phyloP scores from a whole-genome alignment of 2,797 vertebrate genomes.

The Mus caroli region DNA sequence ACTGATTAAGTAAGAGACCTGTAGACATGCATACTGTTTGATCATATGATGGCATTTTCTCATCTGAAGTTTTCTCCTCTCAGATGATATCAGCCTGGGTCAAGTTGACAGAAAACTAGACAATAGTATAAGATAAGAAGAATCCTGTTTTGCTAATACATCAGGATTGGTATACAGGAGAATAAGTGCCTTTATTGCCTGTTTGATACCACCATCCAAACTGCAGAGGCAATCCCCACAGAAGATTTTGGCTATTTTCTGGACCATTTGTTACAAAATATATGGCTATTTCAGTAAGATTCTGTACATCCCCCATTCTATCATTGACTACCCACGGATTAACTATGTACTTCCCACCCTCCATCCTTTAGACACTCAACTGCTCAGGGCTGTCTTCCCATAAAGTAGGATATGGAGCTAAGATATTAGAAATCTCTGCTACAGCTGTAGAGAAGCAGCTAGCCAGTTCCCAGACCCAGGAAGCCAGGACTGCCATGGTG shows the following conservation, averaged over 20 bases:
- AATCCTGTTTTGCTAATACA: not conserved
- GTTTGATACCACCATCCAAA: conserved; percentile 92
- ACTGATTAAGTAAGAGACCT: not conserved
- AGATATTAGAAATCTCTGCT: not conserved
- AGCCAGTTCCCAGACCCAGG: conserved; percentile 7
- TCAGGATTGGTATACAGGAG: not conserved
- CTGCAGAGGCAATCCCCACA: conserved; percentile 94
- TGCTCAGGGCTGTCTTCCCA: conserved; percentile 88
- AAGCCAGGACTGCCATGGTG: conserved; percentile 40
- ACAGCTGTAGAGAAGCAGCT: conserved; percentile 7
- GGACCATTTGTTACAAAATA: conserved; percentile 89
- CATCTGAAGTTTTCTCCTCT: not conserved
- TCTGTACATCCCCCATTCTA: conserved; percentile 91
- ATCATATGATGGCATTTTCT: too few species aligned
- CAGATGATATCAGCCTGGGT: not conserved
- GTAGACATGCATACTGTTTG: not conserved
- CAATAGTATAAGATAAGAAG: not conserved
- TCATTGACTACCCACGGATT: conserved; percentile 90
- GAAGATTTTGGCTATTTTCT: conserved; percentile 87
- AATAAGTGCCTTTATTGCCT: conserved; percentile 88
- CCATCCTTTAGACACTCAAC: conserved; percentile 84
- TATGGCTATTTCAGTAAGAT: conserved; percentile 88
- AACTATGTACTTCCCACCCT: conserved; percentile 84
- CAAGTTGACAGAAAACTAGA: not conserved
- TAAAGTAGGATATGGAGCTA: conserved; percentile 85